Conservation (phyloP, 2,888 invertebrate species). For the Drosophila anceps region DNA sequence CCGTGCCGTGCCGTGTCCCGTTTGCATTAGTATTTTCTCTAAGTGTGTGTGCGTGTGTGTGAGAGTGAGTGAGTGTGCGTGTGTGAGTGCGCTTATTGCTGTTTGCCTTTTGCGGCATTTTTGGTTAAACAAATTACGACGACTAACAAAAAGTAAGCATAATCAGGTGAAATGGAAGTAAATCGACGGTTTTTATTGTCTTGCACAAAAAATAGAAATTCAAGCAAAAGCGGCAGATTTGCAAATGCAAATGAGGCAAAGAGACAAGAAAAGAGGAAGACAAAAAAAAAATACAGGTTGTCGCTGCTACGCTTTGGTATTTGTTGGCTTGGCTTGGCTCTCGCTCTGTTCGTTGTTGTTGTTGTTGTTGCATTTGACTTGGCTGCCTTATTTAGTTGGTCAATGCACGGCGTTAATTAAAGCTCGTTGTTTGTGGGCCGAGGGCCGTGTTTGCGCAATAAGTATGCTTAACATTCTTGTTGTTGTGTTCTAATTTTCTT, state of each 20-base stretch:
- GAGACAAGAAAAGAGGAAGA: conserved; percentile 23
- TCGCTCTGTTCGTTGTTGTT: conserved; percentile 18
- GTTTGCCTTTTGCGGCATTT: conserved; percentile 68
- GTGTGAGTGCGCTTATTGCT: conserved; percentile 47
- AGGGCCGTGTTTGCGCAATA: conserved; percentile 52
- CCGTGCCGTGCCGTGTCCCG: conserved; percentile 61
- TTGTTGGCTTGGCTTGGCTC: conserved; percentile 48
- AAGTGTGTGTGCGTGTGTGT: neutral
- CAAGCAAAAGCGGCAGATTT: conserved; percentile 42
- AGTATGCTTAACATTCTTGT: conserved; percentile 40
- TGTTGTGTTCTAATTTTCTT: conserved; percentile 55
- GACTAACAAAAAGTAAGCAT: conserved; percentile 55
- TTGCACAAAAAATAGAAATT: conserved; percentile 52
- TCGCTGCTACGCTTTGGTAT: conserved; percentile 63
- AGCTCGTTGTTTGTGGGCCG: conserved; percentile 27
- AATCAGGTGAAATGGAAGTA: conserved; percentile 52
- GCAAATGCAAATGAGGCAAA: conserved; percentile 68
- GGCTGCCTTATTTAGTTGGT: conserved; percentile 50
- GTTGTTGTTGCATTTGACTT: conserved; percentile 25
- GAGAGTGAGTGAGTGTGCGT: conserved; percentile 24
- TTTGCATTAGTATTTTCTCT: conserved; percentile 25
- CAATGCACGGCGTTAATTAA: conserved; percentile 70
- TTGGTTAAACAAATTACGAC: conserved; percentile 70
- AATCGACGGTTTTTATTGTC: conserved; percentile 39
- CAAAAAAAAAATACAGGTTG: conserved; percentile 71